Percentiles rank a stretch among this genome's conserved stretches.
Conservation (phyloP, 2,113 vertebrate species). For the Toxotes chatareus region DNA sequence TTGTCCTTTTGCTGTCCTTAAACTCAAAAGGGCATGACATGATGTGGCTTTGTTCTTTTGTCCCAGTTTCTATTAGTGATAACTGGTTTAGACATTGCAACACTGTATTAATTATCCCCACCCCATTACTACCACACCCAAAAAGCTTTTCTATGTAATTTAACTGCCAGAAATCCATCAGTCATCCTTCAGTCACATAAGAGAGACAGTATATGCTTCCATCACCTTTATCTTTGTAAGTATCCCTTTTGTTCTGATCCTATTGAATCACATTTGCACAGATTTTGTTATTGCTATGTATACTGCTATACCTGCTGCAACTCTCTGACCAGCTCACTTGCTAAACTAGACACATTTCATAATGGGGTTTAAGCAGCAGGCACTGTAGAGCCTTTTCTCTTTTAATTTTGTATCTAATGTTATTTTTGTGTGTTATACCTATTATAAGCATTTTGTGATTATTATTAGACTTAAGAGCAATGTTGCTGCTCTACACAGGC, state of each 20-base stretch:
- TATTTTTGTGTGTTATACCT: no score
- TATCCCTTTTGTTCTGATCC: not conserved
- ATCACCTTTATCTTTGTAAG: conserved; percentile 13
- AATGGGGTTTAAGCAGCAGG: no score
- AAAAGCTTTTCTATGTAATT: not conserved
- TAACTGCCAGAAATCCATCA: not conserved
- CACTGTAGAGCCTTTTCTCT: no score
- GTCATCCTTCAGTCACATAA: not conserved
- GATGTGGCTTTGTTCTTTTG: not conserved
- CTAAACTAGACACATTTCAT: no score
- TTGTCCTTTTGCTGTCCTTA: no score
- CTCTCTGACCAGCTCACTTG: not conserved
- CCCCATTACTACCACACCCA: conserved; percentile 1
- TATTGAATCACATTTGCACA: not conserved
- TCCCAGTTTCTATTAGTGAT: rapidly evolving
- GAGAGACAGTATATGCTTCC: not conserved
- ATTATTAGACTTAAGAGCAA: not conserved
- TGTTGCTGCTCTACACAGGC: not conserved
- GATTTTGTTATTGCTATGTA: not conserved
- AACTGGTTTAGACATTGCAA: not conserved
- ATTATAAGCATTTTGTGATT: not conserved
- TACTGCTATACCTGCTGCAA: not conserved
- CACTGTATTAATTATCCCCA: not conserved
- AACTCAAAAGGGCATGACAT: no score
- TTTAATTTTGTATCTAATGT: no score